phyloP scores from a whole-genome alignment of 2,888 invertebrate species.

The Dione juno region DNA sequence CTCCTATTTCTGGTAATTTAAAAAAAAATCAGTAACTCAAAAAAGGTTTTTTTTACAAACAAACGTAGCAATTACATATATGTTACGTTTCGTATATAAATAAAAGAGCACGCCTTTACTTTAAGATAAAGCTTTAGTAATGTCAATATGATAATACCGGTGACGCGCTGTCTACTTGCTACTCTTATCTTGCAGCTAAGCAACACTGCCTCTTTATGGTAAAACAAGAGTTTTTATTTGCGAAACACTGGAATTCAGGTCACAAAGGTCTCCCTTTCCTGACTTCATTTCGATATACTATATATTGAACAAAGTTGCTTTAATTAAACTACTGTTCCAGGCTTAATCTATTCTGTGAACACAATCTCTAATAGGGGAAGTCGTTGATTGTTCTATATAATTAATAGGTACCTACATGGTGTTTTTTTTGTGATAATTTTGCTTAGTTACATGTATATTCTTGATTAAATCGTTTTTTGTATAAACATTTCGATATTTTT shows the following conservation, averaged over 20 bases:
- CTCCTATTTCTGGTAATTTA: too few relatives aligned
- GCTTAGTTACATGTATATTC: conserved; percentile 28
- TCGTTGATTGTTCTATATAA: conserved; percentile 49
- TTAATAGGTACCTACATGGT: conserved; percentile 44
- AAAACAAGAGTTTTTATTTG: conserved; percentile 67
- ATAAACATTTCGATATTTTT: neutral
- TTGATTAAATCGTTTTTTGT: neutral
- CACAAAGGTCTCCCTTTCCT: conserved; percentile 72
- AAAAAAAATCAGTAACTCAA: too few relatives aligned
- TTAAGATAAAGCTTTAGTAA: conserved; percentile 18
- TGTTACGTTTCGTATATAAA: too few relatives aligned
- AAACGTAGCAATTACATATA: too few relatives aligned
- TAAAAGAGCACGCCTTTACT: neutral
- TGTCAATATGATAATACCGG: conserved; percentile 61
- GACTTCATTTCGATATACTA: conserved; percentile 61
- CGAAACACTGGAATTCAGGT: conserved; percentile 56
- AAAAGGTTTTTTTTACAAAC: too few relatives aligned
- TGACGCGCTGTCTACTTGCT: conserved; percentile 77
- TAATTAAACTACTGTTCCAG: conserved; percentile 54
- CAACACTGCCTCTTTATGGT: conserved; percentile 56
- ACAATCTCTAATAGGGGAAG: conserved; percentile 53
- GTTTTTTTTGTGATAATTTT: conserved; percentile 24
- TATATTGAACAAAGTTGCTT: conserved; percentile 66
- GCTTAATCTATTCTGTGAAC: conserved; percentile 59
- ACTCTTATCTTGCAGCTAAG: conserved; percentile 53